Percentiles rank a stretch among this genome's conserved stretches.
These are phyloP conservation scores for Bembecia ichneumoniformis DNA, from an alignment of 2,888 invertebrate genomes.

Conservation along the genomic window DNA sequence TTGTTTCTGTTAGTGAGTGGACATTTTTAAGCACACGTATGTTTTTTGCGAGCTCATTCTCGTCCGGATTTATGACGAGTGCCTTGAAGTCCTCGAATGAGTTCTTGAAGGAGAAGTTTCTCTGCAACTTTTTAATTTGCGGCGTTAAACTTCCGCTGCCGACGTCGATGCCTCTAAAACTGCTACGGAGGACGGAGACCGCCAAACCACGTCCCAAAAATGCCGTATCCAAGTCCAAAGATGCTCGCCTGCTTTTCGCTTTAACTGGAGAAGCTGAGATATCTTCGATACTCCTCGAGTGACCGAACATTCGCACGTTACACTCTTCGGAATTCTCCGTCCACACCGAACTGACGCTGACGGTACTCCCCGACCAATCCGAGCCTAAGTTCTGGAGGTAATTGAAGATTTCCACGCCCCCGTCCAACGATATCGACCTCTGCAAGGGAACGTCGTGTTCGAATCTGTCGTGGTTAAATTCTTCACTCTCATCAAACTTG, in stretches of 20 bases:
- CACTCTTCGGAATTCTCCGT: slow-evolving; percentile 36
- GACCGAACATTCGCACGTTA: slow-evolving; percentile 24
- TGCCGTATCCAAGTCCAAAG: slow-evolving; percentile 32
- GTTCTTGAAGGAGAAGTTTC: slow-evolving; percentile 43
- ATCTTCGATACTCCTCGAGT: slow-evolving; percentile 54
- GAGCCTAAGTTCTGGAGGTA: slow-evolving; percentile 44
- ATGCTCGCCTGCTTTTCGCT: slow-evolving; percentile 58
- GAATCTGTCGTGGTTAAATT: slow-evolving; percentile 27
- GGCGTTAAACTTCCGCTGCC: slow-evolving; percentile 32
- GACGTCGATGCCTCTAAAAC: slow-evolving; percentile 40
- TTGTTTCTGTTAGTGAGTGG: slow-evolving; percentile 24
- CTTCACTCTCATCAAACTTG: slow-evolving; percentile 35
- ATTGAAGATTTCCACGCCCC: slow-evolving; percentile 48
- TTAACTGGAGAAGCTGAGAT: slow-evolving; percentile 47
- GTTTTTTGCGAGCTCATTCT: slow-evolving; percentile 17
- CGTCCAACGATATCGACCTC: slow-evolving; percentile 51
- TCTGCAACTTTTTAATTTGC: slow-evolving; percentile 44
- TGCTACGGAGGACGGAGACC: slow-evolving; percentile 38
- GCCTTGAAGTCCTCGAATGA: slow-evolving; percentile 28
- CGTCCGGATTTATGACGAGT: slow-evolving; percentile 18
- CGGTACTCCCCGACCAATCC: slow-evolving; percentile 28
- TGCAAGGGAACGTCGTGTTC: slow-evolving; percentile 45
- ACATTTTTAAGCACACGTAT: slow-evolving; percentile 27
- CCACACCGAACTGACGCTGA: slow-evolving; percentile 39
- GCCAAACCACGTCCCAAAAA: slow-evolving; percentile 31